phyloP scores from a whole-genome alignment of 2,113 vertebrate species.

The Dermatemys mawii region DNA sequence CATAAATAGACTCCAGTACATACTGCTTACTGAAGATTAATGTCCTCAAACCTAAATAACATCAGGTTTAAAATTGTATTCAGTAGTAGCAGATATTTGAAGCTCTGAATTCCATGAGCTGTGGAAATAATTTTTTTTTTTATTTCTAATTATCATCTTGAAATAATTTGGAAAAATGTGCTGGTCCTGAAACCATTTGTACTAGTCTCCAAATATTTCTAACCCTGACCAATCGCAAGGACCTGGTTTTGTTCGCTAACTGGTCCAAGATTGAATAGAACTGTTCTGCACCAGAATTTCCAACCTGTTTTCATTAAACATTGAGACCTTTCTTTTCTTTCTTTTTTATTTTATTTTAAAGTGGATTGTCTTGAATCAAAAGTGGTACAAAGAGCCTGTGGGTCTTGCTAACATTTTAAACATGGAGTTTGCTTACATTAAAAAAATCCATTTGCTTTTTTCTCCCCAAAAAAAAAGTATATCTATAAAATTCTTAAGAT shows the following conservation, averaged over 20 bases:
- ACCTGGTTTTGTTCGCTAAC: neutral
- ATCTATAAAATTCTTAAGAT: neutral
- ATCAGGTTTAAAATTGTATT: neutral
- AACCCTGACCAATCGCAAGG: neutral
- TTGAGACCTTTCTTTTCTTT: fast-evolving
- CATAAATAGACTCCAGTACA: conserved; percentile 8
- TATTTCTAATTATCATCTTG: neutral
- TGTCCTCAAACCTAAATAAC: neutral
- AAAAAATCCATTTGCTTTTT: conserved; percentile 3
- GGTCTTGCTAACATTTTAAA: neutral
- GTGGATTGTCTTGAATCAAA: neutral
- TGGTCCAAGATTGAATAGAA: neutral
- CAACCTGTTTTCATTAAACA: neutral
- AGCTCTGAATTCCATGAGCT: neutral
- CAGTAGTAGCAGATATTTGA: neutral
- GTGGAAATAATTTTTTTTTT: neutral
- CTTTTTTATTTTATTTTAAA: neutral
- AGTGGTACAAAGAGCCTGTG: neutral
- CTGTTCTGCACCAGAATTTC: neutral
- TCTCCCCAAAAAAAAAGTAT: neutral
- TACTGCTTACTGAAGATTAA: neutral
- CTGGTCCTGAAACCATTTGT: neutral
- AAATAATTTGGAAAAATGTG: neutral
- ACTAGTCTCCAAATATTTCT: neutral
- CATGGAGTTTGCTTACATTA: neutral